These are phyloP conservation scores for Polymixis lichenea DNA, from an alignment of 2,888 invertebrate species.

Conservation along the genomic window DNA sequence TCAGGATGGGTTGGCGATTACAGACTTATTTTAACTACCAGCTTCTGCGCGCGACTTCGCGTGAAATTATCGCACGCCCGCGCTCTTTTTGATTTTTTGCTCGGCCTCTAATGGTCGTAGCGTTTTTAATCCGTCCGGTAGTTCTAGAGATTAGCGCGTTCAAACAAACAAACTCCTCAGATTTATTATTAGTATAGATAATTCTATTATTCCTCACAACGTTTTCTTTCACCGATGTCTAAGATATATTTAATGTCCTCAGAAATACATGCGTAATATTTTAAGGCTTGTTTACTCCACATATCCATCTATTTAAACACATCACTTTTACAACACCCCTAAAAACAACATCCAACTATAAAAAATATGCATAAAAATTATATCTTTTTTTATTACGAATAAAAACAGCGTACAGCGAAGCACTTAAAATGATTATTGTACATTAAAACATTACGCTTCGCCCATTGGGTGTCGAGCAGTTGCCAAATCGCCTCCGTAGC, in stretches of 20 bases:
- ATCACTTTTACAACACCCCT: slow-evolving; percentile 38
- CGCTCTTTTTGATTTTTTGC: too few species aligned
- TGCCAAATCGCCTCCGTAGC: slow-evolving; percentile 53
- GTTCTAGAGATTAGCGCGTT: too few species aligned
- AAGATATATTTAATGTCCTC: neutral
- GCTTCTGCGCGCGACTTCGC: too few species aligned
- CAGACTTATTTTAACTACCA: too few species aligned
- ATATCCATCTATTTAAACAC: slow-evolving; percentile 8
- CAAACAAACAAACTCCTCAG: too few species aligned
- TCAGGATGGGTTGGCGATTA: too few species aligned
- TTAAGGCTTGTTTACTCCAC: neutral
- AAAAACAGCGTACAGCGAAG: slow-evolving; percentile 39
- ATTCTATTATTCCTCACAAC: neutral
- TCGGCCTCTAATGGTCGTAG: too few species aligned
- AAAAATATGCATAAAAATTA: slow-evolving; percentile 48
- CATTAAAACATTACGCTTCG: slow-evolving; percentile 54
- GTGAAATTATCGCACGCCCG: too few species aligned
- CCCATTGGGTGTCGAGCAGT: slow-evolving; percentile 38
- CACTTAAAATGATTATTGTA: slow-evolving; percentile 54
- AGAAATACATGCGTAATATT: neutral
- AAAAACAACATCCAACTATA: slow-evolving; percentile 30
- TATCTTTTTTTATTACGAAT: slow-evolving; percentile 45
- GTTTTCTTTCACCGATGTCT: neutral
- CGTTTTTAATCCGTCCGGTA: too few species aligned
- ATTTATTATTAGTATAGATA: too few species aligned